A percentile compares a stretch with the other conserved stretches of the same genome.
These are phyloP conservation scores for Lithobates pipiens DNA, from an alignment of 2,797 vertebrate genomes.

Conservation along the genomic window DNA sequence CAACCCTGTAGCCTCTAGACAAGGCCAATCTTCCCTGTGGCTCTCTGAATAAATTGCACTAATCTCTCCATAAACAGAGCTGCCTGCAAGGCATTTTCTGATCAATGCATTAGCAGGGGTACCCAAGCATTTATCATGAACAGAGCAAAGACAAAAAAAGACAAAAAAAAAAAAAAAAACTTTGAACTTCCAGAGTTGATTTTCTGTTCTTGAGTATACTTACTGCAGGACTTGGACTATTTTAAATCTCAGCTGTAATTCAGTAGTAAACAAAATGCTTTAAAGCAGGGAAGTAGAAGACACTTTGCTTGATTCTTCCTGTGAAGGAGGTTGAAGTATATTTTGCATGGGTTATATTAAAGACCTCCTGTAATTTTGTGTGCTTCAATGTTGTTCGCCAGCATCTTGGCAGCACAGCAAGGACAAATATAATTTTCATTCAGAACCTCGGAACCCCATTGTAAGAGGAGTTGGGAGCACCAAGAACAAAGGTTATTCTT, in stretches of 20 bases:
- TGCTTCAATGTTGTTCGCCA: no score
- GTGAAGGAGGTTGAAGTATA: background rate
- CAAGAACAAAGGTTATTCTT: no score
- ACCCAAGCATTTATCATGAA: background rate
- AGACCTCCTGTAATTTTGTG: background rate
- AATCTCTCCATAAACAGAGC: conserved; percentile 1
- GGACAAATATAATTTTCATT: no score
- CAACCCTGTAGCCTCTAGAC: background rate
- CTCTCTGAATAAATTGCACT: background rate
- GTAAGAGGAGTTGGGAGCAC: no score
- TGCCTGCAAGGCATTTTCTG: background rate
- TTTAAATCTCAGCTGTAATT: background rate
- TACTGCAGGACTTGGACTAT: background rate
- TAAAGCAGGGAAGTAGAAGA: background rate
- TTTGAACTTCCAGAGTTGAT: background rate
- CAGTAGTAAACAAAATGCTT: background rate
- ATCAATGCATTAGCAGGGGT: conserved; percentile 1
- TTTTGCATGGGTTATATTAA: background rate
- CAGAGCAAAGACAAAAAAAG: background rate
- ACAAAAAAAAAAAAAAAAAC: background rate
- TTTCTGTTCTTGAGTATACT: background rate
- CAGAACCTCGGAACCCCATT: no score
- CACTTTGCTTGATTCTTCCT: background rate
- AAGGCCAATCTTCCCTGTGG: background rate
- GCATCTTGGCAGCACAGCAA: no score